Conservation (phyloP, 2,888 invertebrate genomes). For the Pycnomerus fuliginosus region DNA sequence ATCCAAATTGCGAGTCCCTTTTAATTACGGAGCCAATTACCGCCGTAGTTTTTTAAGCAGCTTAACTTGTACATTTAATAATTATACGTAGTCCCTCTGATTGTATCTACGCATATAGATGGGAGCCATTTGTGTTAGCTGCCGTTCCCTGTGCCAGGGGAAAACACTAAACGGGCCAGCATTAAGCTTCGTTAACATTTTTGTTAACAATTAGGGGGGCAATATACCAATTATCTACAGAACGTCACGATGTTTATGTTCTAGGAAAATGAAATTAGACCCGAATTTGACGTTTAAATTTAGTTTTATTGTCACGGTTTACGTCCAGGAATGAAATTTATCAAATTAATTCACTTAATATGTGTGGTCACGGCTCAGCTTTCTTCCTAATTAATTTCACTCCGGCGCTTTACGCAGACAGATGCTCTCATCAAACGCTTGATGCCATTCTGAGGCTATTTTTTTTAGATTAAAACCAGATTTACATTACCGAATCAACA, state of each 20-base stretch:
- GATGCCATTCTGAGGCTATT: too few relatives aligned
- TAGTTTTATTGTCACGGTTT: constrained; percentile 20
- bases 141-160: constrained; percentile 3
- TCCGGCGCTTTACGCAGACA: too few relatives aligned
- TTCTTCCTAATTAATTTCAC: too few relatives aligned
- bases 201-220: constrained; percentile 24
- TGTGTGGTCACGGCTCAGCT: too few relatives aligned
- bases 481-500: too few relatives aligned
- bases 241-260: constrained; percentile 23
- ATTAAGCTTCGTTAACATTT: constrained; percentile 28
- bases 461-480: too few relatives aligned
- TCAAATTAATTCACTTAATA: constrained; percentile 21
- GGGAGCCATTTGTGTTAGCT: constrained; percentile 30
- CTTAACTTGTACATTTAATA: constrained; percentile 44
- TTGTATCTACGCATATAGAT: constrained; percentile 45
- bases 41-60: constrained; percentile 42
- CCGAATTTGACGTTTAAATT: constrained; percentile 24
- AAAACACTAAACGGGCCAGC: constrained; percentile 17
- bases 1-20: constrained; percentile 43
- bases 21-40: constrained; percentile 45
- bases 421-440: too few relatives aligned
- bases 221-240: constrained; percentile 25
- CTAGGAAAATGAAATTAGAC: constrained; percentile 18
- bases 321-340: constrained; percentile 10
- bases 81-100: constrained; percentile 40